Evolutionary conservation across 2,888 invertebrate species (phyloP).

Genomic region (Drosophila mettleri): DNA sequence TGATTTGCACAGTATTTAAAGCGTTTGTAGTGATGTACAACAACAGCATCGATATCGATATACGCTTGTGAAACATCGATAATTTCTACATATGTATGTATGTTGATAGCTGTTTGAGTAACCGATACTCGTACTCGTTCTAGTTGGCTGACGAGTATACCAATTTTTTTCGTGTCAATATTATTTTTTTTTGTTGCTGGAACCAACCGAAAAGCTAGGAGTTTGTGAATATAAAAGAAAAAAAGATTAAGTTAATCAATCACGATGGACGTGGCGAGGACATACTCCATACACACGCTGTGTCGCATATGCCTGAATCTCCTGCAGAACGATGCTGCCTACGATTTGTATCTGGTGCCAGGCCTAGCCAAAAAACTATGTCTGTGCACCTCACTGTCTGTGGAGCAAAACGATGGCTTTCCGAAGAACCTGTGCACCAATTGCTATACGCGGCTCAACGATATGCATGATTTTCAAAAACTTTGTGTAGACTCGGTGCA

Average conservation of each 20-base stretch:
- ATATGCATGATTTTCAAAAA: constrained; percentile 81
- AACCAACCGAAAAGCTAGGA: constrained; percentile 44
- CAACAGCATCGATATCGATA: constrained; percentile 5
- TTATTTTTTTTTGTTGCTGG: constrained; percentile 73
- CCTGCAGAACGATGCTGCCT: constrained; percentile 72
- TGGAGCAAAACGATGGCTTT: constrained; percentile 82
- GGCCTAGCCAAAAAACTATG: constrained; percentile 81
- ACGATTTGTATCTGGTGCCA: constrained; percentile 80
- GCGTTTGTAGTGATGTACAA: constrained; percentile 32
- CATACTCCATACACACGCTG: constrained; percentile 74
- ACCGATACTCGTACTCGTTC: constrained; percentile 65
- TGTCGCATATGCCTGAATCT: constrained; percentile 82
- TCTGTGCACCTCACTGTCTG: constrained; percentile 80
- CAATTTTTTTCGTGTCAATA: constrained; percentile 79
- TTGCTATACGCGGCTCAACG: constrained; percentile 79
- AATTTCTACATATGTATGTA: background rate
- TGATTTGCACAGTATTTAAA: constrained; percentile 33
- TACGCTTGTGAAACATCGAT: constrained; percentile 18
- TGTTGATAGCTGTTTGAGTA: constrained; percentile 37
- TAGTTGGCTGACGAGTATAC: constrained; percentile 70
- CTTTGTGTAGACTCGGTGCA: constrained; percentile 80
- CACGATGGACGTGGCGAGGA: constrained; percentile 70
- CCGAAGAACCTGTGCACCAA: constrained; percentile 81
- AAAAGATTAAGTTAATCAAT: constrained; percentile 4
- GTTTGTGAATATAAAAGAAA: constrained; percentile 18